Evolutionary conservation across 2,113 vertebrate species (phyloP).

Genomic region (Peromyscus leucopus): DNA sequence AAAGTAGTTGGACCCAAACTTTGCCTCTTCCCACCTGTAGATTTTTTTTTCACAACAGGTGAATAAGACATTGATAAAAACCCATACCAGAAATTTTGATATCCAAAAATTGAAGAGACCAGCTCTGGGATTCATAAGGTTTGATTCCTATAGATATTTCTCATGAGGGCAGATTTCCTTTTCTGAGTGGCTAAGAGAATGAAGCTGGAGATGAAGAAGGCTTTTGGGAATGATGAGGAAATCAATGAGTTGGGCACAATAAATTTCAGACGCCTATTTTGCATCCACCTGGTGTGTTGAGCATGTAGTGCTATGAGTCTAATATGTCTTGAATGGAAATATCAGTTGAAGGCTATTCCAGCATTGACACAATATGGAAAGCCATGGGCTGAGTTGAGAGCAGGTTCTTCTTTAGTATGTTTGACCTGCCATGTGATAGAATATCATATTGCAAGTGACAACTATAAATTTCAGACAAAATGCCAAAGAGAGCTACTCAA

Average conservation of each 20-base stretch:
- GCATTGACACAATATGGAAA: slow-evolving; percentile 4
- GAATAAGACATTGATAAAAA: not conserved
- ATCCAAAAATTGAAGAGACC: not conserved
- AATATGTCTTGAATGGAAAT: not conserved
- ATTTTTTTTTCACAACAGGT: not conserved
- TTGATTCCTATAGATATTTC: too few species aligned
- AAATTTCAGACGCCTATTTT: not conserved
- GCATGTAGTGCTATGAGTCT: not conserved
- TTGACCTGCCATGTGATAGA: not conserved
- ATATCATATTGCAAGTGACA: not conserved
- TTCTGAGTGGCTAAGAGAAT: not conserved
- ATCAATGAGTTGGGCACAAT: not conserved
- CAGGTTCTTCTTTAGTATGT: not conserved
- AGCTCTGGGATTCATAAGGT: not conserved
- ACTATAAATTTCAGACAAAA: not conserved
- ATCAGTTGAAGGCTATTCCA: not conserved
- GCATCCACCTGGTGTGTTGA: not conserved
- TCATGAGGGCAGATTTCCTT: not conserved
- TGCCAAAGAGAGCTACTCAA: not conserved
- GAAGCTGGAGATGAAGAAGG: not conserved
- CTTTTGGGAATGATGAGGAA: not conserved
- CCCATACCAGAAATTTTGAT: not conserved
- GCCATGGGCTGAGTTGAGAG: not conserved
- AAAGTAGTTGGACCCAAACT: not conserved
- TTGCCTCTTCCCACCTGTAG: not conserved